A percentile compares a stretch with the other conserved stretches of the same genome.
Conservation (phyloP, 1,140 invertebrate genomes). For the Trichomalopsis sarcophagae region DNA sequence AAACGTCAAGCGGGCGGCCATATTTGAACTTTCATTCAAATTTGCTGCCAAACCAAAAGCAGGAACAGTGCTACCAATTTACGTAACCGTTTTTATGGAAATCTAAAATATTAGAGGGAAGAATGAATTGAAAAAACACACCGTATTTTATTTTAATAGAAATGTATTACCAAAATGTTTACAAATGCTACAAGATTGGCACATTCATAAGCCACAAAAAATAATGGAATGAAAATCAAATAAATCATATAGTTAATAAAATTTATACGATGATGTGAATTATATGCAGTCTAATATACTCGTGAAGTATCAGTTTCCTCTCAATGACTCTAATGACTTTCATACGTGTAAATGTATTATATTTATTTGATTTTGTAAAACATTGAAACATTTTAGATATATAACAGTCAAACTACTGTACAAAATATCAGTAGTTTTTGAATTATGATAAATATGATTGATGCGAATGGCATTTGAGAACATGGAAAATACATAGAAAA, state of each 20-base stretch:
- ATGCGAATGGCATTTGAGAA: background rate
- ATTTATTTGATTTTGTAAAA: background rate
- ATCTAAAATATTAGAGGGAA: background rate
- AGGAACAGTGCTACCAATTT: conserved; percentile 2
- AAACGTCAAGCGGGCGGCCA: conserved; percentile 22
- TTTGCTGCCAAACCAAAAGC: conserved; percentile 3
- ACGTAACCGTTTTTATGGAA: background rate
- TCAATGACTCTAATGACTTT: background rate
- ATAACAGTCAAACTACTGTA: background rate
- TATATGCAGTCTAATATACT: no score
- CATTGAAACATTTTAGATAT: background rate
- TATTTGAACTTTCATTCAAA: conserved; percentile 32
- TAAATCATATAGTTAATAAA: background rate
- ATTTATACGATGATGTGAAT: no score
- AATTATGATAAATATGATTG: background rate
- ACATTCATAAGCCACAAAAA: background rate
- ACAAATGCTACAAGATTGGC: conserved; percentile 1
- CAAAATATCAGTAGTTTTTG: background rate
- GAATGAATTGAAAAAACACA: background rate
- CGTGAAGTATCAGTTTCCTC: background rate
- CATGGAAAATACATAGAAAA: background rate
- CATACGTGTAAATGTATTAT: background rate
- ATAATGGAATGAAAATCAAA: conserved; percentile 10
- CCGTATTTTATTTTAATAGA: conserved; percentile 9
- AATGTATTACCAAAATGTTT: conserved; percentile 18